Evolutionary conservation across 2,113 vertebrate species (phyloP), one percentile per base, ranked within the genome.

Genomic region (Osmerus mordax): DNA sequence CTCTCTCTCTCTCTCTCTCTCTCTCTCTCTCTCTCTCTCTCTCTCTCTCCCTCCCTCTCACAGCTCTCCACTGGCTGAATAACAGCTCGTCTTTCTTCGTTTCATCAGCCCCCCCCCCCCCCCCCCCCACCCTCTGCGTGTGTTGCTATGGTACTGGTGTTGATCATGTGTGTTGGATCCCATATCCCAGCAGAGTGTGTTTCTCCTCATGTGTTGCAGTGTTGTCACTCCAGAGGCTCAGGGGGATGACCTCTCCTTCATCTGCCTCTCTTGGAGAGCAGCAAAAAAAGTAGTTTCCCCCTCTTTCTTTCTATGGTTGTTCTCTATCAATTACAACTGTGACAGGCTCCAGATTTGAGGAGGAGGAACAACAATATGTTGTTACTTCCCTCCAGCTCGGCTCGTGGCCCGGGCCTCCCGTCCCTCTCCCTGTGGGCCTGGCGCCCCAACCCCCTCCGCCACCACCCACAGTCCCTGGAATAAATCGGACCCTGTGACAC

Each of bases 361-460:
- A 74, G 80, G 84, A 78, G 67, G 80, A 85, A 82, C 86, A 89
- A 91, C 91, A 92, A 91, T 90, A 91, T 87, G 89, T 81, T 91
- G 83, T 94, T 88, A 81, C 85, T 87, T 76, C 90, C 85, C 89
- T 88, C 78, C 83, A 86, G 89, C 88, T 91, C n/a, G 0, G 88
- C 86, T 84, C 74, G 90, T 91, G 90, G 88, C 90, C 92, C 84
- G 85, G 29, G 73, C 83, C 87, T 41, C 36, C 36, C 36, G 36
- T 6, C 89, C 84, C 78, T 86, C 88, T 92, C 89, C 87, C 91
- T 92, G 77, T 78, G 94, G 92, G 89, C 92, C 83, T 83, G 87
- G 87, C 88, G 91, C 86, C 76, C n/a, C 81, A 25, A 1, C 71
- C 73, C 73, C 75, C 73, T 51, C 19, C 68, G 61, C 69, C 18